phyloP scores from a whole-genome alignment of 1,140 invertebrate species.

The Saccostrea echinata region DNA sequence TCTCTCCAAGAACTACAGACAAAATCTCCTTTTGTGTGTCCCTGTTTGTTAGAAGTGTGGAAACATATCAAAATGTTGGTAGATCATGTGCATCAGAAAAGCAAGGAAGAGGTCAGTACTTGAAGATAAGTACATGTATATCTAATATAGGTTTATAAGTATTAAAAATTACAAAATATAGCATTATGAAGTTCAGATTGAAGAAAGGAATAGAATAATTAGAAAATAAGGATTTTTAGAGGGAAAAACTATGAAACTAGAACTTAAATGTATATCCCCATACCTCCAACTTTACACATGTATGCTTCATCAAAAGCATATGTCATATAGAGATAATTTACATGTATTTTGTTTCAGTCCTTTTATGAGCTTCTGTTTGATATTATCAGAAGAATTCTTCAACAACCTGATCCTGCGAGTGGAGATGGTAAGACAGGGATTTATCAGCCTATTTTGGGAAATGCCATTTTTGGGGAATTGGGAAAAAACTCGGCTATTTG shows the following conservation, averaged over 20 bases:
- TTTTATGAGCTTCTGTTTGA: conserved; percentile 19
- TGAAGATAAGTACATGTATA: background rate
- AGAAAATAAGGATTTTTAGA: too few species aligned
- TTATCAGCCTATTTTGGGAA: background rate
- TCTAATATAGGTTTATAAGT: too few species aligned
- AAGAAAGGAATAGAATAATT: too few species aligned
- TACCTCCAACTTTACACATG: too few species aligned
- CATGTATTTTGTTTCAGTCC: background rate
- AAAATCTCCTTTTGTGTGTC: background rate
- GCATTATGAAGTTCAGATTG: too few species aligned
- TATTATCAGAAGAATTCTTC: background rate
- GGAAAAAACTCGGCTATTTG: too few species aligned
- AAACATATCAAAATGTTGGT: conserved; percentile 21
- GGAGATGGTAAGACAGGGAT: background rate
- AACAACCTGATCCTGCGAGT: background rate
- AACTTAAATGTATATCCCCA: too few species aligned
- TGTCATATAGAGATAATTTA: background rate
- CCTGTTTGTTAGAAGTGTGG: background rate
- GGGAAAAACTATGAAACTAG: too few species aligned
- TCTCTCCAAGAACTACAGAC: background rate
- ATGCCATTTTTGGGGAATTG: too few species aligned
- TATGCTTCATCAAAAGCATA: too few species aligned
- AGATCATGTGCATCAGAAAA: background rate
- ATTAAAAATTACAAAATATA: too few species aligned
- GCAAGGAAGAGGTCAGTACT: background rate